Percentiles rank a stretch among this genome's conserved stretches.
phyloP scores from a whole-genome alignment of 1,140 invertebrate genomes.

The Pantala flavescens region DNA sequence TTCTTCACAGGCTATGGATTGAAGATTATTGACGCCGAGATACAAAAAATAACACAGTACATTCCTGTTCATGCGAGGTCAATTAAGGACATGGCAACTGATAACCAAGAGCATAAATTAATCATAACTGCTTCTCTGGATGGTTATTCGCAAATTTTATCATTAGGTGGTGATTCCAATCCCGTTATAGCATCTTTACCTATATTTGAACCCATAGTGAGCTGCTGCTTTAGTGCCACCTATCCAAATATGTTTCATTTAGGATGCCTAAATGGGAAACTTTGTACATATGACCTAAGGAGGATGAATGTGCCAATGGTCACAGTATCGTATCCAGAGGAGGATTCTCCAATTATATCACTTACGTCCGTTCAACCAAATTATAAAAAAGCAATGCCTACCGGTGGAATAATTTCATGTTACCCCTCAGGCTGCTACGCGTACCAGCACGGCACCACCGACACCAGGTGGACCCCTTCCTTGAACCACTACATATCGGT shows the following conservation, averaged over 20 bases:
- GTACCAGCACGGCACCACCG: constrained; percentile 32
- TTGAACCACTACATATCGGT: constrained; percentile 65
- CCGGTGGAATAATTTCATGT: constrained; percentile 61
- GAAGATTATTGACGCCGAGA: constrained; percentile 56
- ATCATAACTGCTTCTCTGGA: constrained; percentile 70
- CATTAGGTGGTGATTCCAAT: constrained; percentile 38
- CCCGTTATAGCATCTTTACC: constrained; percentile 33
- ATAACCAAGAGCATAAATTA: constrained; percentile 40
- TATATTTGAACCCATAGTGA: constrained; percentile 58
- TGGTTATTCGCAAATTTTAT: constrained; percentile 61
- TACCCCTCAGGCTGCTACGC: constrained; percentile 60
- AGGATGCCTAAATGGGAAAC: constrained; percentile 40
- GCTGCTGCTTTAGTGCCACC: constrained; percentile 65
- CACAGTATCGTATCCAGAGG: constrained; percentile 25
- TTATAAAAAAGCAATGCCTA: constrained; percentile 31
- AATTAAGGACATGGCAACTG: constrained; percentile 63
- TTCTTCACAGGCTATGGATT: constrained; percentile 70
- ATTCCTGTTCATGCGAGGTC: constrained; percentile 54
- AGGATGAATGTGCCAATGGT: neutral
- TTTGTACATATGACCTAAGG: neutral
- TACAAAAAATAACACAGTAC: constrained; percentile 43
- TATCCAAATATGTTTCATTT: constrained; percentile 59
- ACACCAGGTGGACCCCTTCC: constrained; percentile 47
- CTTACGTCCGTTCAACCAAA: constrained; percentile 38
- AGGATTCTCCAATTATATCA: constrained; percentile 49